These are phyloP conservation scores for Aurelia sp. DNA, from an alignment of 30 jellyfish, hydroid and myxozoan species.

Conservation along the genomic window DNA sequence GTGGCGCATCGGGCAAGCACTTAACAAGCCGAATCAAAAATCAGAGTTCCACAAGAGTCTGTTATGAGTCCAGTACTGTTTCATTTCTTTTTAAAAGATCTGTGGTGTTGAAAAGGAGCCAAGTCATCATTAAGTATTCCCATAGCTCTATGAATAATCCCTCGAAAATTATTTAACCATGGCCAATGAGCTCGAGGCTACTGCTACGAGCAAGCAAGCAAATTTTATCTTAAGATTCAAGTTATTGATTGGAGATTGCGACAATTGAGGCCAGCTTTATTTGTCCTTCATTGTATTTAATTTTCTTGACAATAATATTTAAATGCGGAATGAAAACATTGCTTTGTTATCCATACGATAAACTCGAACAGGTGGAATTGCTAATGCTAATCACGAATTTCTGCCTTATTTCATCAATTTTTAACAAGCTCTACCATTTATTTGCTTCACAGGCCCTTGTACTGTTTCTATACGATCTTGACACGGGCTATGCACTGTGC, in stretches of 20 bases:
- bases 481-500: neutral
- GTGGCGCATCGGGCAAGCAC: too few relatives aligned
- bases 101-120: too few relatives aligned
- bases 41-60: too few relatives aligned
- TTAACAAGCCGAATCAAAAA: too few relatives aligned
- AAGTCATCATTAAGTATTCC: too few relatives aligned
- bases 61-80: too few relatives aligned
- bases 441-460: conserved; percentile 16
- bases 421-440: conserved; percentile 76
- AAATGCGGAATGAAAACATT: conserved; percentile 58
- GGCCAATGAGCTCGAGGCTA: too few relatives aligned
- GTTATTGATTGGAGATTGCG: conserved; percentile 11
- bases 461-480: conserved; percentile 1
- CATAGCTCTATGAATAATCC: too few relatives aligned
- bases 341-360: conserved; percentile 57
- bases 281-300: conserved; percentile 38
- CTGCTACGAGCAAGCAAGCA: too few relatives aligned
- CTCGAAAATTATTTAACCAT: too few relatives aligned
- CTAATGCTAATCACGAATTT: conserved; percentile 66
- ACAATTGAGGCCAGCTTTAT: conserved; percentile 30
- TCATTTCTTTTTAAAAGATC: too few relatives aligned
- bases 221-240: too few relatives aligned
- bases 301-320: conserved; percentile 61
- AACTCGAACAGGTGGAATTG: conserved; percentile 61
- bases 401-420: conserved; percentile 76